phyloP scores from a whole-genome alignment of 1,140 invertebrate genomes.

The Teleopsis dalmanni region DNA sequence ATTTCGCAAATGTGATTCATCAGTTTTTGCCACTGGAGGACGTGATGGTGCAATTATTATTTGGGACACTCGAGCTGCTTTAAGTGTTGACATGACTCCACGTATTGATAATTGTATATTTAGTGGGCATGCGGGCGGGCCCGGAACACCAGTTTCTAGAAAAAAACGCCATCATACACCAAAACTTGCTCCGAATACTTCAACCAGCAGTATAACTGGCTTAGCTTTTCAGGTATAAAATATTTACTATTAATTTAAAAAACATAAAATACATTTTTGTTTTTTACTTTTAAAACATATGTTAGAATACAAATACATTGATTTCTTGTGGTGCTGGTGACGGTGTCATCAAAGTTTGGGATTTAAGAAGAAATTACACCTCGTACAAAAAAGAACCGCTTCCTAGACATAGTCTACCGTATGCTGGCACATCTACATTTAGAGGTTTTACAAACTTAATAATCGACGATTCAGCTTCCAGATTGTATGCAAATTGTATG shows the following conservation, averaged over 20 bases:
- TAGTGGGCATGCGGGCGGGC: conserved; percentile 52
- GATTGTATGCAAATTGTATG: conserved; percentile 79
- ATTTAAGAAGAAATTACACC: conserved; percentile 72
- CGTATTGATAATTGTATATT: conserved; percentile 57
- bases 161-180: conserved; percentile 42
- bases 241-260: background rate
- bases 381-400: conserved; percentile 60
- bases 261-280: background rate
- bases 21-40: conserved; percentile 76
- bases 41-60: conserved; percentile 76
- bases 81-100: conserved; percentile 42
- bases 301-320: conserved; percentile 63
- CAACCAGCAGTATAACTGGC: conserved; percentile 63
- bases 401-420: conserved; percentile 63
- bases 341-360: conserved; percentile 81
- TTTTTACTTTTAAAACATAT: background rate
- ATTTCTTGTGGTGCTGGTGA: conserved; percentile 76
- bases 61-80: conserved; percentile 66
- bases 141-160: conserved; percentile 47
- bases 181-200: conserved; percentile 27
- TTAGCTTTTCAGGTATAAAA: conserved; percentile 54
- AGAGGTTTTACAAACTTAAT: conserved; percentile 73
- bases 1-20: conserved; percentile 58
- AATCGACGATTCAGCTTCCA: conserved; percentile 58
- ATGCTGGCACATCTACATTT: conserved; percentile 57